phyloP scores from a whole-genome alignment of 2,888 invertebrate species.

The Brenthis daphne region DNA sequence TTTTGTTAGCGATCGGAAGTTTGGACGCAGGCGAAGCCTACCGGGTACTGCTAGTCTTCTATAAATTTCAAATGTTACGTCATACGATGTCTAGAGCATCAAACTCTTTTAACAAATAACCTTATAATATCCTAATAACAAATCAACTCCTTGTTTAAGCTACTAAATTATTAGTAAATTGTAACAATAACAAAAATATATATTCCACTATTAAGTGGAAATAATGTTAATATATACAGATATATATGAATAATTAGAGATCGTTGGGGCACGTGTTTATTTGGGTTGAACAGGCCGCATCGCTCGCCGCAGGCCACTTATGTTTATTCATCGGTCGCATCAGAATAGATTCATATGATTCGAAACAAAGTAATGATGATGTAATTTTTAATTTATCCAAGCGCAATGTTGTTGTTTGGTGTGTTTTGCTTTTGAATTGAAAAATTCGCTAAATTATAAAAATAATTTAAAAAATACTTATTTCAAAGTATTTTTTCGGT shows the following conservation, averaged over 20 bases:
- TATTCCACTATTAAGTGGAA: constrained; percentile 21
- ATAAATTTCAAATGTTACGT: too few species aligned
- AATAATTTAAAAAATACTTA: too few species aligned
- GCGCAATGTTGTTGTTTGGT: neutral
- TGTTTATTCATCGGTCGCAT: constrained; percentile 30
- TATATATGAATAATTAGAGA: constrained; percentile 33
- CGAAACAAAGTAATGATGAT: constrained; percentile 18
- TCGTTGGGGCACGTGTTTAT: constrained; percentile 34
- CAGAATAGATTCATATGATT: constrained; percentile 28
- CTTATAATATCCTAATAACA: too few species aligned
- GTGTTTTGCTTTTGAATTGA: neutral
- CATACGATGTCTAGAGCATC: too few species aligned
- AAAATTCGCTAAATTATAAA: too few species aligned
- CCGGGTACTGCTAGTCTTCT: too few species aligned
- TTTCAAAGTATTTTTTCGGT: too few species aligned
- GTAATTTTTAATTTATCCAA: constrained; percentile 9
- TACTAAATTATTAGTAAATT: neutral
- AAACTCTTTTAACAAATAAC: too few species aligned
- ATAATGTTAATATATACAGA: constrained; percentile 32
- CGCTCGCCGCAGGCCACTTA: constrained; percentile 27
- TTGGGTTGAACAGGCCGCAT: constrained; percentile 28
- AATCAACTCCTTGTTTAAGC: too few species aligned
- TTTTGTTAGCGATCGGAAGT: too few species aligned
- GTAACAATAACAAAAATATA: constrained; percentile 7
- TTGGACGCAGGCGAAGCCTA: too few species aligned